Conservation (phyloP, 2,113 vertebrate genomes). For the Phoxinus phoxinus region DNA sequence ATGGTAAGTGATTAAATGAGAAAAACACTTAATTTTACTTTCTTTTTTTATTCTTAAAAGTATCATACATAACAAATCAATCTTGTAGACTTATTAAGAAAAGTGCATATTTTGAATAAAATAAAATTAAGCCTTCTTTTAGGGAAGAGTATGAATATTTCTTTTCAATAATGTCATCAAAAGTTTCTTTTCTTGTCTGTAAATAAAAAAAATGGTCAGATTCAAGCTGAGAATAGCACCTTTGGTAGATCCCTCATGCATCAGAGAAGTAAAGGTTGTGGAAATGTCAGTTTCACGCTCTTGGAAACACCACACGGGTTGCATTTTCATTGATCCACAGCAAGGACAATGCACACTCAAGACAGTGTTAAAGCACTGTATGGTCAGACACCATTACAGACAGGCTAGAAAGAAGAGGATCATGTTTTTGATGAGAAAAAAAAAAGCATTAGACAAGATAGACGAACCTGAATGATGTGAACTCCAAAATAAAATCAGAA, state of each 20-base stretch:
- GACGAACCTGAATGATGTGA: background rate
- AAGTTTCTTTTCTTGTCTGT: background rate
- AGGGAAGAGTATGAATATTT: background rate
- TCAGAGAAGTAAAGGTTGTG: conserved; percentile 38
- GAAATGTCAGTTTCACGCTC: conserved; percentile 51
- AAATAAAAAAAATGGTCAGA: background rate
- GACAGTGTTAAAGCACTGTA: conserved; percentile 2
- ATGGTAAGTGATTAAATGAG: conserved; percentile 20
- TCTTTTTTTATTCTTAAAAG: background rate
- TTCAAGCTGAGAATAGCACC: background rate
- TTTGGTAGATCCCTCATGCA: conserved; percentile 33
- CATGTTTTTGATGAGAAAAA: background rate
- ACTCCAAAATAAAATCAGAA: background rate
- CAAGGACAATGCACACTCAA: conserved; percentile 9
- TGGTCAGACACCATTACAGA: conserved; percentile 11
- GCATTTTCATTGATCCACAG: conserved; percentile 28
- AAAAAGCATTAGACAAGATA: conserved; percentile 5
- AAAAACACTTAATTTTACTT: background rate
- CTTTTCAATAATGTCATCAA: background rate
- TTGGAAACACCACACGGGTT: conserved; percentile 30
- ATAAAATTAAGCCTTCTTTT: too few relatives aligned
- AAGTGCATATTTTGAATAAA: too few relatives aligned
- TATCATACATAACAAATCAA: background rate
- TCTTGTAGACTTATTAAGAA: too few relatives aligned
- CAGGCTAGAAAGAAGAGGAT: background rate